Evolutionary conservation across 2,797 vertebrate genomes (phyloP).

Genomic region (Loriculus beryllinus): DNA sequence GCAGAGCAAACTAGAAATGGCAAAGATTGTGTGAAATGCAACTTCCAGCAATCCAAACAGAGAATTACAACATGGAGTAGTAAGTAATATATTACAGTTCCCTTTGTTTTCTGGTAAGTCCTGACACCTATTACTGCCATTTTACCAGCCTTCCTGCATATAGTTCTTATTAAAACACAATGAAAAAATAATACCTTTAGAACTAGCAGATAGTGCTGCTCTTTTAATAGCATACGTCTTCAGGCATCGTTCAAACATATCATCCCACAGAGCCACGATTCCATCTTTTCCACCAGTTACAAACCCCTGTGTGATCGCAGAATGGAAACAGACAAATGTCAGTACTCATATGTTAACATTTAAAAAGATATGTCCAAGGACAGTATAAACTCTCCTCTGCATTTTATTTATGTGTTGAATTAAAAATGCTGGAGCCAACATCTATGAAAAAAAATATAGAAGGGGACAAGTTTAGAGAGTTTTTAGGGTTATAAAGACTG

Average conservation of each 20-base stretch:
- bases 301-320: slow-evolving; percentile 83
- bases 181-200: slow-evolving; percentile 83
- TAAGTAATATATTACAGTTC: neutral
- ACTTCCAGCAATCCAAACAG: neutral
- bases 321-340: neutral
- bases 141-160: neutral
- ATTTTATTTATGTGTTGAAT: neutral
- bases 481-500: neutral
- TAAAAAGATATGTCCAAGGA: neutral
- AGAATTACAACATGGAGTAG: neutral
- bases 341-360: neutral
- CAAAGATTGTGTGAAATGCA: neutral
- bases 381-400: neutral
- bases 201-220: slow-evolving; percentile 85
- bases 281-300: slow-evolving; percentile 96
- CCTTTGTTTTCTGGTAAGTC: neutral
- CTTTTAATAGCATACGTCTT: slow-evolving; percentile 98
- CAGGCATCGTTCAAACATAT: slow-evolving; percentile 95
- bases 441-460: neutral
- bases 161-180: neutral
- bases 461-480: neutral
- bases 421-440: neutral
- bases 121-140: neutral
- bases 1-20: neutral
- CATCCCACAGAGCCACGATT: slow-evolving; percentile 95